Conservation (phyloP, 2,888 invertebrate species). For the Thymelicus sylvestris region DNA sequence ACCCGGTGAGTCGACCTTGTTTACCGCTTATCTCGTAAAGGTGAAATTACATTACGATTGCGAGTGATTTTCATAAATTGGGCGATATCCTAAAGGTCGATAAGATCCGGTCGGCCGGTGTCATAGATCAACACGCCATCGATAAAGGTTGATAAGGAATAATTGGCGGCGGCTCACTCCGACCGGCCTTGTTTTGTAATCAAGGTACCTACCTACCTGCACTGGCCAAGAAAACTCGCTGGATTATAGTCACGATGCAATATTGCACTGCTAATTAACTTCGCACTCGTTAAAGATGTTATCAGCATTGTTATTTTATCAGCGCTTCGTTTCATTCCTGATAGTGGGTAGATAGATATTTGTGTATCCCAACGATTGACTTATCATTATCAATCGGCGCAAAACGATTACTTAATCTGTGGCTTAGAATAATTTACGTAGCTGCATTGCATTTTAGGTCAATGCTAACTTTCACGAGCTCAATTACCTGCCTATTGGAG, state of each 20-base stretch:
- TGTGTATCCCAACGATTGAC: not conserved
- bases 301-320: conserved; percentile 15
- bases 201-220: conserved; percentile 50
- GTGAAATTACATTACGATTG: conserved; percentile 42
- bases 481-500: not conserved
- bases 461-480: conserved; percentile 28
- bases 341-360: not conserved
- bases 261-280: conserved; percentile 13
- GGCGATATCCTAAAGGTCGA: not conserved
- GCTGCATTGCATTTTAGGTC: conserved; percentile 20
- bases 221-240: conserved; percentile 51
- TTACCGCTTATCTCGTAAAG: conserved; percentile 57
- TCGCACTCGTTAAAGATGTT: conserved; percentile 8
- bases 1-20: conserved; percentile 89
- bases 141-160: conserved; percentile 41
- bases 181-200: conserved; percentile 61
- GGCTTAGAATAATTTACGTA: conserved; percentile 21
- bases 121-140: conserved; percentile 37
- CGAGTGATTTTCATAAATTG: conserved; percentile 8
- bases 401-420: conserved; percentile 24
- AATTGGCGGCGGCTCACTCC: conserved; percentile 43
- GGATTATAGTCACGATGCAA: conserved; percentile 32
- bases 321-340: not conserved
- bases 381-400: conserved; percentile 33
- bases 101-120: conserved; percentile 22